Evolutionary conservation across 2,113 vertebrate genomes (phyloP).

Genomic region (Piaya cayana): DNA sequence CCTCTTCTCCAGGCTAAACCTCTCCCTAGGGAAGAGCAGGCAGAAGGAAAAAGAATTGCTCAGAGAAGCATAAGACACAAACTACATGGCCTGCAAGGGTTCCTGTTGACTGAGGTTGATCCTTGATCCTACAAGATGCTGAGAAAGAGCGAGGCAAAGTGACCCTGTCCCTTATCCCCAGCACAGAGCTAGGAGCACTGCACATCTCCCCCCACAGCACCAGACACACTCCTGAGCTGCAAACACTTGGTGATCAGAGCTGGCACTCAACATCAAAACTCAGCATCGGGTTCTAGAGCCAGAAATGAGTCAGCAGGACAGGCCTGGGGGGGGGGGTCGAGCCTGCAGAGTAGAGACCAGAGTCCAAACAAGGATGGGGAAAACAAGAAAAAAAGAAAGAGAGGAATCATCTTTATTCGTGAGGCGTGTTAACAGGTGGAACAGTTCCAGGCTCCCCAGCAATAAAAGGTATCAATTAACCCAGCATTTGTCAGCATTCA

Average conservation of each 20-base stretch:
- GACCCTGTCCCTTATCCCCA: fast-evolving
- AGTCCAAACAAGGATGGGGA: not conserved
- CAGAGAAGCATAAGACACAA: fast-evolving
- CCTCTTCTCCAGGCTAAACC: fast-evolving
- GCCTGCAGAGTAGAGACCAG: not conserved
- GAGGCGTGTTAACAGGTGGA: slow-evolving; percentile 55
- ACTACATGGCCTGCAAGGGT: fast-evolving
- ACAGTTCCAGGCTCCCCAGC: slow-evolving; percentile 13
- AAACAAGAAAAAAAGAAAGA: not conserved
- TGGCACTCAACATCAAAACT: not conserved
- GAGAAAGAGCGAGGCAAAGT: fast-evolving
- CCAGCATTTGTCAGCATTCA: not conserved
- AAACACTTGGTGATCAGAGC: not conserved
- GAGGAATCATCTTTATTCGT: slow-evolving; percentile 65
- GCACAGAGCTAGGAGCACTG: not conserved
- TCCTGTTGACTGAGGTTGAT: fast-evolving
- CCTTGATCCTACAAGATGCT: fast-evolving
- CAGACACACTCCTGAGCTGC: not conserved
- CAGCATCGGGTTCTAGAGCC: fast-evolving
- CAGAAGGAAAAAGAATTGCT: not conserved
- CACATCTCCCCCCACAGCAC: not conserved
- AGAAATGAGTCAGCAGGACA: not conserved
- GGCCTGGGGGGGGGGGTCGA: not conserved
- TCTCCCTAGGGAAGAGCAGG: fast-evolving
- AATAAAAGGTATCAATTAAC: not conserved